Base-by-base conservation (phyloP, 2,888 invertebrate genomes). In the Chloroclystis v-ata region DNA sequence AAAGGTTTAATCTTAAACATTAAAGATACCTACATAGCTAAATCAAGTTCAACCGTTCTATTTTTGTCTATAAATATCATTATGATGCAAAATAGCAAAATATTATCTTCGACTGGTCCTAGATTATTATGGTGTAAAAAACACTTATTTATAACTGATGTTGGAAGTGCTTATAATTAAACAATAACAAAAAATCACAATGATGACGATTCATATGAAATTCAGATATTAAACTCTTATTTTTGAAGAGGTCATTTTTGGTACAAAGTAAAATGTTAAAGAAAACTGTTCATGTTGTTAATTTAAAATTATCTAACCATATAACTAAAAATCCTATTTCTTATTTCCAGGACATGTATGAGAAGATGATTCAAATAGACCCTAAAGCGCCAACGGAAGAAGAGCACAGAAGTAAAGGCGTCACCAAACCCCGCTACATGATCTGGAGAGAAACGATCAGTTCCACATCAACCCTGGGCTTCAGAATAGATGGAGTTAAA, bases 361-460 rank as follows among this genome's bases (percentile, higher is more conserved):
- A 97, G 65, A 98, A 98, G 85, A 98, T 98, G 97, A 93, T 97
- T 54, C 96, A 97, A 75, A 95, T 97, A 37, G 97, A 97, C 76
- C 92, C 94, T 1, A 90, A 89, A 57, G 97, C 97, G 0, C 98
- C 98, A 2, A 94, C 93, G 24, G 93, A 94, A 42, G 97, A 97
- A 73, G 98, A 98, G 77, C 94, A 96, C 65, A 89, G 92, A 57
- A 90, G 95, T 61, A 95, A 95, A 84, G 97, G 96, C 11, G 95
- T 98, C 1, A 97, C 97, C 2, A 98, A 98, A 80, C 96, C 98
- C 0, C 90, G 98, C 10, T 95, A 97, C 81, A 96, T 96, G 96
- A 91, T 97, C 33, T 98, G 97, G 96, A 89, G 99, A 44, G 99
- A 99, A 82, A 96, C 97, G 7, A 97, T 98, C 65, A 98, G 98